Base-by-base conservation (phyloP, 2,888 invertebrate genomes). In the Neoscelio sp. region DNA sequence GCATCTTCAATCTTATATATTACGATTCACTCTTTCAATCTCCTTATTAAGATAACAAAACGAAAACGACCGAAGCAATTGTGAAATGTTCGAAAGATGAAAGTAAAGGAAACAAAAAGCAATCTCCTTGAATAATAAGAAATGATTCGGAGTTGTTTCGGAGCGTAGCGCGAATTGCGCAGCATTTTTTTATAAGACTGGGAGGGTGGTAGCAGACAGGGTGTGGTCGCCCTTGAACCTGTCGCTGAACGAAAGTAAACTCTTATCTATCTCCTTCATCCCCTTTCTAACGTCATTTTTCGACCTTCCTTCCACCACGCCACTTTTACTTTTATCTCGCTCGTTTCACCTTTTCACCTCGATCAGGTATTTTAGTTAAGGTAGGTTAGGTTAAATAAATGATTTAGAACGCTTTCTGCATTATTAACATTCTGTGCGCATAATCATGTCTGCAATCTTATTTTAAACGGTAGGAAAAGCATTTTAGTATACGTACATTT, bases 191-290 rank as follows among this genome's bases (percentile, higher is more conserved):
- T 58, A 40, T n/a, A 10, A 18, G 20, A 33, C 71, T 52, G 50
- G 40, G 83, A 79, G 84, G 82, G 83, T 82, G 81, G 80, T 54
- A 77, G 83, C 84, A 89, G 90, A 90, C 89, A 89, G 89, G 90
- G 89, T 89, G 90, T 89, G 89, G 90, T 87, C 87, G 89, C 82
- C 88, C 89, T 89, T 89, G 89, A 88, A 87, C 88, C 85, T 85
- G 80, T 18, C 81, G 73, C 44, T 62, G 82, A 76, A 73, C 81
- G 68, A 83, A 83, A 84, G 81, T 84, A 80, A 82, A 82, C 81
- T 77, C 81, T 80, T 80, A 74, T 83, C 76, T 76, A 12, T 46
- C 82, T 74, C 68, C 76, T 70, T 81, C 79, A 74, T 81, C 68
- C 82, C 79, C 23, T 52, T 56, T 44, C 74, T 48, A 42, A 60